phyloP scores from a whole-genome alignment of 2,113 vertebrate species.

The Grallaria varia region DNA sequence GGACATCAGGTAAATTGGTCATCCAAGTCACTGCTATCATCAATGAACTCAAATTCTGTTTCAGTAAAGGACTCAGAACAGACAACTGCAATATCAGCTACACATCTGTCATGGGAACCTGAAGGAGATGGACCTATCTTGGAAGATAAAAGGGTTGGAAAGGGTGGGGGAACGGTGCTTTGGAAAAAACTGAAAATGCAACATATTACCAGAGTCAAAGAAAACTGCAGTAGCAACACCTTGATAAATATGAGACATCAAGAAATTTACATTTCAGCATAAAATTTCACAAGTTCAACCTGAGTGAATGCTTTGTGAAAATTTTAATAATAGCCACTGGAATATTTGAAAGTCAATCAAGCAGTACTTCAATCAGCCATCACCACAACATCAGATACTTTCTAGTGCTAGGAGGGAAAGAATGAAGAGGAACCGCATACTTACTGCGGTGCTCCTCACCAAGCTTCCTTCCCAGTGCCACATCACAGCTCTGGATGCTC shows the following conservation, averaged over 20 bases:
- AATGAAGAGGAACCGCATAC: not conserved
- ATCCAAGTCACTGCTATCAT: not conserved
- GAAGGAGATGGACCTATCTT: not conserved
- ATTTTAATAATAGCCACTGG: not conserved
- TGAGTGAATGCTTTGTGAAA: not conserved
- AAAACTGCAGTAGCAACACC: not conserved
- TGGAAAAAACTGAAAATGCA: not conserved
- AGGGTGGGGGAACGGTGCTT: not conserved
- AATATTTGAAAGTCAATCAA: not conserved
- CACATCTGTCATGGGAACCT: not conserved
- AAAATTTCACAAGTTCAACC: not conserved
- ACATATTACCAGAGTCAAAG: not conserved
- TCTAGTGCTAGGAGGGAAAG: not conserved
- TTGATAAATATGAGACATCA: not conserved
- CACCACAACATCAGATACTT: not conserved
- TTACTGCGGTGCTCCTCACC: not conserved
- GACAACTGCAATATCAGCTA: not conserved
- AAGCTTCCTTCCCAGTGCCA: not conserved
- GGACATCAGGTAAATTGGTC: not conserved
- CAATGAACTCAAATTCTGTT: not conserved
- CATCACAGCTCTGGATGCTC: not conserved
- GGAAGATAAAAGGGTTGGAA: not conserved
- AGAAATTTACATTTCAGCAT: constrained; percentile 1
- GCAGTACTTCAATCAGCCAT: not conserved
- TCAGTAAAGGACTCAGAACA: not conserved